Evolutionary conservation across 2,888 invertebrate genomes (phyloP).

Genomic region (Cyclophora albipunctata): DNA sequence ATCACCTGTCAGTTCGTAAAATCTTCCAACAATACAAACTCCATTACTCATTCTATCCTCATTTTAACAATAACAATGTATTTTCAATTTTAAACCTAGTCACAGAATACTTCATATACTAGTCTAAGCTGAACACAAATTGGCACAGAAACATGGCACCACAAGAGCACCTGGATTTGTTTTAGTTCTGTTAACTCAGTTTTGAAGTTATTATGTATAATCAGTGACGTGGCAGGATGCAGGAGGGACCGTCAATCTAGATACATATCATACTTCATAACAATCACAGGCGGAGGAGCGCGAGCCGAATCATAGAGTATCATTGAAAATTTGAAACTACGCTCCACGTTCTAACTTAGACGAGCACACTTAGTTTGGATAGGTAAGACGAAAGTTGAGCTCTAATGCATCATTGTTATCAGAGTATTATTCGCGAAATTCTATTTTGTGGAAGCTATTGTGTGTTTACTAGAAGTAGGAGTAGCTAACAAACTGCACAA

Average conservation of each 20-base stretch:
- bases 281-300: slow-evolving; percentile 4
- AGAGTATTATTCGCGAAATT: neutral
- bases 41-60: no score
- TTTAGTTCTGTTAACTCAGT: neutral
- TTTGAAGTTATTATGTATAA: neutral
- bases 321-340: slow-evolving; percentile 13
- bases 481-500: no score
- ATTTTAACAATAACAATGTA: no score
- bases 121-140: no score
- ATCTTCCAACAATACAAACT: no score
- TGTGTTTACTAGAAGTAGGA: no score
- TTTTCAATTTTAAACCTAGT: no score
- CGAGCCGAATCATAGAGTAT: slow-evolving; percentile 11
- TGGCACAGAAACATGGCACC: no score
- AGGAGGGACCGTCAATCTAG: neutral
- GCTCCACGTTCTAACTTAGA: slow-evolving; percentile 10
- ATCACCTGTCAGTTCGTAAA: no score
- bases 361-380: slow-evolving; percentile 11
- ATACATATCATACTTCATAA: slow-evolving; percentile 5
- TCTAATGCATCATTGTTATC: neutral
- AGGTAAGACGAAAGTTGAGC: slow-evolving; percentile 6
- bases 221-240: neutral
- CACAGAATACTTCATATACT: no score
- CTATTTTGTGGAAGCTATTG: no score
- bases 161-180: no score